Conservation (phyloP, 2,888 invertebrate species). For the Xanthostigma xanthostigma region DNA sequence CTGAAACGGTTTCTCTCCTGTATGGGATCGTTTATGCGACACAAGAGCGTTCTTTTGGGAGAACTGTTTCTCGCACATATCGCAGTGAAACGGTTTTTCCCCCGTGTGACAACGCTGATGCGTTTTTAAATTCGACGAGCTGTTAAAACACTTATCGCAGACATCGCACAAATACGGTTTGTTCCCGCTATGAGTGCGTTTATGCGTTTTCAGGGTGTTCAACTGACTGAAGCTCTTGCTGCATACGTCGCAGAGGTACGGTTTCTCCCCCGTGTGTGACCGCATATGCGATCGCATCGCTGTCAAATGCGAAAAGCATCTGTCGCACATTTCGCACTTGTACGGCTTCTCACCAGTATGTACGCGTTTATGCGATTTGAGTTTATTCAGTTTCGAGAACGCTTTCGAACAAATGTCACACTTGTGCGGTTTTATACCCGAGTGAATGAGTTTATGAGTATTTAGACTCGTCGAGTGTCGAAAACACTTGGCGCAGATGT, state of each 20-base stretch:
- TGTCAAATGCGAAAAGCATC: too few relatives aligned
- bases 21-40: conserved; percentile 10
- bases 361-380: background rate
- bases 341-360: background rate
- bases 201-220: background rate
- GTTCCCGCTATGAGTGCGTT: background rate
- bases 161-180: conserved; percentile 1
- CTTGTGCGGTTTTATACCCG: conserved; percentile 27
- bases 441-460: conserved; percentile 28
- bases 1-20: conserved; percentile 11
- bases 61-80: conserved; percentile 10
- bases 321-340: background rate
- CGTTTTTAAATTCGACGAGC: background rate
- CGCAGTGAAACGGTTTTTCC: conserved; percentile 9
- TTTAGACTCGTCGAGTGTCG: conserved; percentile 27
- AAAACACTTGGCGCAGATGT: conserved; percentile 25
- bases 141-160: background rate
- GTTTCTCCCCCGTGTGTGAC: conserved; percentile 36
- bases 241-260: conserved; percentile 34
- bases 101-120: conserved; percentile 10
- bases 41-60: conserved; percentile 12
- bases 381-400: conserved; percentile 20
- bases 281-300: conserved; percentile 24
- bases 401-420: conserved; percentile 27
- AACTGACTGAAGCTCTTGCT: conserved; percentile 14